Evolutionary conservation across 1,140 invertebrate species (phyloP), one percentile per base, ranked within the genome.

Genomic region (Lepidotrigona ventralis): DNA sequence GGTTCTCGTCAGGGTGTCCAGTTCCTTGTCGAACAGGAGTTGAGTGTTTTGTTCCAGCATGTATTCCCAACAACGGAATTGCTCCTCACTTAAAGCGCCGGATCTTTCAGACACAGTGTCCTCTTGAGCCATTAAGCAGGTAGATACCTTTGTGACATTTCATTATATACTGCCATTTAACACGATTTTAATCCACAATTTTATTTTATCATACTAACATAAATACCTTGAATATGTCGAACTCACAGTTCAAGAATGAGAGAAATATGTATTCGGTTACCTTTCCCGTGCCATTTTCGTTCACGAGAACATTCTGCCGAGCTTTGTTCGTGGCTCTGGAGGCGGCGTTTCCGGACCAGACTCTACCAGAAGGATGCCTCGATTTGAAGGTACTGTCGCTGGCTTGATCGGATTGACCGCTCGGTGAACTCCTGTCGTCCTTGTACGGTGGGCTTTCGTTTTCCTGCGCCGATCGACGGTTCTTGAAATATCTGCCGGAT

Each of bases 21-120:
- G 91, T 92, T 98, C 97, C 90, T 98, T 98, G 92, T 98, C 97
- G 86, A 98, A 98, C 0, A 98, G 89, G 83, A 98, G 93, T 90
- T 98, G 97, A 0, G 97, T 98, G 89, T 98, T 98, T 93, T 98
- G 97, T 90, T 98, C 98, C 29, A 98, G 91, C 97, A 98, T 98
- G 89, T 98, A 98, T 88, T 98, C 98, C 98, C 98, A 98, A 89
- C 97, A 98, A 86, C 98, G 97, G 90, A 98, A 98, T 91, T 98
- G 97, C 90, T 98, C 98, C 87, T 98, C 97, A 9, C 97, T 97
- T 8, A 95, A 90, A 92, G 92, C 86, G 90, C 95, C 69, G 90
- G 96, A 94, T 94, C 96, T 83, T 92, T 96, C 93, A 0, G 93
- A 92, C 6, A 88, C 83, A 1, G 92, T 92, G 39, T 96, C 95